phyloP scores from a whole-genome alignment of 2,797 vertebrate species.

The Lagocephalus sceleratus region DNA sequence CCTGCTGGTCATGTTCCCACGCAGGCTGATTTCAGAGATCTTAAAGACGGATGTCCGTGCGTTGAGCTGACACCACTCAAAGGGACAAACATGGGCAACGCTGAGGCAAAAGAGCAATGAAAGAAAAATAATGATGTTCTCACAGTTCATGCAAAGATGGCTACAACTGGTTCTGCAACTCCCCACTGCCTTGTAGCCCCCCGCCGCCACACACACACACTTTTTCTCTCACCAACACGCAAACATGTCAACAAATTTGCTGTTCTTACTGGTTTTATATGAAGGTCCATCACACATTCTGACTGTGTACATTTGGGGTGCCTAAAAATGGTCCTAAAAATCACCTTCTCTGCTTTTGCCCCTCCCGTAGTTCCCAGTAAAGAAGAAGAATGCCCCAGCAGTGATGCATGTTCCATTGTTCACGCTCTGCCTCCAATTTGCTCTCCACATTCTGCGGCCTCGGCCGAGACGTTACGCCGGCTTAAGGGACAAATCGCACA shows the following conservation, averaged over 20 bases:
- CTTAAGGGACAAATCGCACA: conserved; percentile 99
- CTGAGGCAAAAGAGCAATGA: neutral
- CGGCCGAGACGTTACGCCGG: conserved; percentile 99
- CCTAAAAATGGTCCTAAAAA: conserved; percentile 36
- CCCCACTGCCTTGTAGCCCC: neutral
- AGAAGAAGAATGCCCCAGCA: conserved; percentile 85
- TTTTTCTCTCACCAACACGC: conserved; percentile 1
- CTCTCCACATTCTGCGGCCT: conserved; percentile 99
- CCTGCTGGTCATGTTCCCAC: conserved; percentile 5
- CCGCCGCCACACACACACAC: too few species aligned
- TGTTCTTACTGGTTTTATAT: neutral
- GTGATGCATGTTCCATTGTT: conserved; percentile 99
- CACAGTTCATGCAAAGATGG: conserved; percentile 34
- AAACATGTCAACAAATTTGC: conserved; percentile 11
- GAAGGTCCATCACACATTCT: conserved; percentile 20
- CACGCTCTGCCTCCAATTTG: conserved; percentile 99
- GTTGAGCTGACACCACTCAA: conserved; percentile 12
- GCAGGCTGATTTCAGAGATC: conserved; percentile 45
- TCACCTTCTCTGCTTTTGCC: conserved; percentile 48
- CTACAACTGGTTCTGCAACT: conserved; percentile 1
- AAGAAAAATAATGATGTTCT: conserved; percentile 51
- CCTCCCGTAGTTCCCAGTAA: conserved; percentile 69
- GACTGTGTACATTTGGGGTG: conserved; percentile 30
- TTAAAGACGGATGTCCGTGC: conserved; percentile 19
- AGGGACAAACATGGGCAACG: conserved; percentile 9